Conservation (phyloP, 2,888 invertebrate genomes). For the Netelia virgata region DNA sequence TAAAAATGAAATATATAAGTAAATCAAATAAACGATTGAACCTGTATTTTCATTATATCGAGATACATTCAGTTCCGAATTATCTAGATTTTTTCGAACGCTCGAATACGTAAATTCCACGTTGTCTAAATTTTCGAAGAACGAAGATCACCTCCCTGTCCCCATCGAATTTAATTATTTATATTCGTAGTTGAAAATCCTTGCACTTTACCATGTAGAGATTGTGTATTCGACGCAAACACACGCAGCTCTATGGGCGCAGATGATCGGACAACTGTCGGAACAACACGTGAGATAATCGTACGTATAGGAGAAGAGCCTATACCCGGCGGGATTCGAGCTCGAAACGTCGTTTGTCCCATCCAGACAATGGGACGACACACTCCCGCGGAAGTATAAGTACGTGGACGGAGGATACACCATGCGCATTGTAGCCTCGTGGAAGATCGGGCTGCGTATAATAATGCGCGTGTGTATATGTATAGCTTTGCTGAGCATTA, state of each 20-base stretch:
- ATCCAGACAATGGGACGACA: conserved; percentile 70
- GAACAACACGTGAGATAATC: conserved; percentile 40
- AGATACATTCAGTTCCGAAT: too few species aligned
- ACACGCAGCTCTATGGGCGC: conserved; percentile 32
- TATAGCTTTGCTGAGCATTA: conserved; percentile 71
- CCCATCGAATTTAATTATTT: conserved; percentile 37
- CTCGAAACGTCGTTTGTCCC: conserved; percentile 61
- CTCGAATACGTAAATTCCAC: too few species aligned
- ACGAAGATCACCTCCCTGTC: background rate
- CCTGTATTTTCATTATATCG: too few species aligned
- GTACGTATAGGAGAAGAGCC: background rate
- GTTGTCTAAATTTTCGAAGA: background rate
- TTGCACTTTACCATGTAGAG: conserved; percentile 9
- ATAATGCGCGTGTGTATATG: conserved; percentile 41
- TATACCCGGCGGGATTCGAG: conserved; percentile 39
- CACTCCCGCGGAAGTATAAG: conserved; percentile 67
- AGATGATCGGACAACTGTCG: conserved; percentile 72
- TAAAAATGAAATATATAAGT: too few species aligned
- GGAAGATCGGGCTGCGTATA: conserved; percentile 13
- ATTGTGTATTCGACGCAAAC: conserved; percentile 43
- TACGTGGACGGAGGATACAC: conserved; percentile 52
- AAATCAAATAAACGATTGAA: too few species aligned
- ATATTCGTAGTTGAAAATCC: conserved; percentile 4
- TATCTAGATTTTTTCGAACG: too few species aligned
- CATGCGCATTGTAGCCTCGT: conserved; percentile 21